Evolutionary conservation across 2,113 vertebrate species (phyloP).

Genomic region (Phalacrocorax carbo): DNA sequence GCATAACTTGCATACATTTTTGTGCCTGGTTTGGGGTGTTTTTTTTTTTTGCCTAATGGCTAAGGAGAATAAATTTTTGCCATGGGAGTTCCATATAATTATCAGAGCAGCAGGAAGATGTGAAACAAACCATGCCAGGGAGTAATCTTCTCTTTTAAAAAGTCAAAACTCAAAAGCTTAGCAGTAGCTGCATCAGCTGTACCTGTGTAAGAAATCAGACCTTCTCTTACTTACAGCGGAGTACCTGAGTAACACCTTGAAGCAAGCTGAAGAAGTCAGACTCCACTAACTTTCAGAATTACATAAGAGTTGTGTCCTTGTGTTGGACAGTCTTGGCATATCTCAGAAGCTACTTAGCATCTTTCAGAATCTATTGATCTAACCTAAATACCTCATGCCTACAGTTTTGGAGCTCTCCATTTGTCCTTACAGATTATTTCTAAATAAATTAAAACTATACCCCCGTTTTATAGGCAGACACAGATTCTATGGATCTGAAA

Average conservation of each 20-base stretch:
- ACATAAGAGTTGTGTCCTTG: background rate
- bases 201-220: background rate
- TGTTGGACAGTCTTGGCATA: background rate
- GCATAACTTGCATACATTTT: background rate
- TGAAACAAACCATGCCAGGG: background rate
- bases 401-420: background rate
- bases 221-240: background rate
- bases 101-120: background rate
- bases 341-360: background rate
- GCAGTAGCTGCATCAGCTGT: rapidly evolving
- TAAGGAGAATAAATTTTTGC: background rate
- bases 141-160: background rate
- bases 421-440: background rate
- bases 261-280: background rate
- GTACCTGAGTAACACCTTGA: background rate
- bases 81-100: background rate
- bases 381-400: background rate
- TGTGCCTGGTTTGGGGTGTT: background rate
- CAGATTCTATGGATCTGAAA: background rate
- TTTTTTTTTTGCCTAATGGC: background rate
- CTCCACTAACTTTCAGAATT: background rate
- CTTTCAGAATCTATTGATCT: background rate
- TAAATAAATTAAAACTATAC: background rate
- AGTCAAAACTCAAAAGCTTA: background rate
- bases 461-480: background rate